phyloP scores from a whole-genome alignment of 2,888 invertebrate species.

The Helicoverpa assulta region DNA sequence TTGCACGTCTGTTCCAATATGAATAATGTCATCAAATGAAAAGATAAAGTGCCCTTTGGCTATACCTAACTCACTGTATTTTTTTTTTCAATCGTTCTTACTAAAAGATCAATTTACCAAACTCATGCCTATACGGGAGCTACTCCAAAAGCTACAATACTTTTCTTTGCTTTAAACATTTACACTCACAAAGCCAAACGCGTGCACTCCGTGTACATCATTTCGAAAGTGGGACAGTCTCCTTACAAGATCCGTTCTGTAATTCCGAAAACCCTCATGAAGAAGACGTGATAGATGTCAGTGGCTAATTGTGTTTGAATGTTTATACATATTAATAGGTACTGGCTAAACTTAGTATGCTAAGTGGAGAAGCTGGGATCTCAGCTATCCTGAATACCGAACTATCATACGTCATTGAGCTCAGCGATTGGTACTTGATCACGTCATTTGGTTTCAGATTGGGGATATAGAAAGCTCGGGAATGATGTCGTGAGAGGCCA shows the following conservation, averaged over 20 bases:
- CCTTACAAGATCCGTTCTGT: slow-evolving; percentile 24
- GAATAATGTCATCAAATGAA: too few species aligned
- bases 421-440: slow-evolving; percentile 17
- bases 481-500: too few species aligned
- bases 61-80: too few species aligned
- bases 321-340: slow-evolving; percentile 59
- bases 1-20: too few species aligned
- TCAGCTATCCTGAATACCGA: slow-evolving; percentile 53
- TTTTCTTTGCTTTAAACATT: background rate
- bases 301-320: slow-evolving; percentile 38
- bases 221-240: slow-evolving; percentile 20
- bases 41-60: too few species aligned
- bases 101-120: too few species aligned
- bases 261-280: slow-evolving; percentile 45
- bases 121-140: background rate
- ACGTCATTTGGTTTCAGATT: slow-evolving; percentile 13
- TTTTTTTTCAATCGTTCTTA: too few species aligned
- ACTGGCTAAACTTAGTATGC: slow-evolving; percentile 50
- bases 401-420: slow-evolving; percentile 39
- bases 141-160: background rate
- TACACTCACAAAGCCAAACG: background rate
- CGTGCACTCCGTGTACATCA: background rate
- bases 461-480: background rate
- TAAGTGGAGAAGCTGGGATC: slow-evolving; percentile 43
- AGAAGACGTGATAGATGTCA: slow-evolving; percentile 40